phyloP scores from a whole-genome alignment of 2,797 vertebrate species.

The Hippocampus kuda region DNA sequence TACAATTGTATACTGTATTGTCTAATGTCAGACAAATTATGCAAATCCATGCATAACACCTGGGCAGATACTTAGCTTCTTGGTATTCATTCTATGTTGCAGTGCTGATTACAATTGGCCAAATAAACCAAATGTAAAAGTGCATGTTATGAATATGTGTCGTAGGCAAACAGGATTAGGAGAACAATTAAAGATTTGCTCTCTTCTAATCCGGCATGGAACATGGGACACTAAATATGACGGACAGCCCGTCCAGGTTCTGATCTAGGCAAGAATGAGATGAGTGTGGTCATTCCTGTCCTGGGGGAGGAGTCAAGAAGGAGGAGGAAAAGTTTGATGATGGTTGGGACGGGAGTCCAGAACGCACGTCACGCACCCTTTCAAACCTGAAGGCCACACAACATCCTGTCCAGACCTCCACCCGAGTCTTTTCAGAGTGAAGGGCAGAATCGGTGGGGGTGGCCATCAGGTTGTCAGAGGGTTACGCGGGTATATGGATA shows the following conservation, averaged over 20 bases:
- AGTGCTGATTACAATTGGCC: conserved; percentile 4
- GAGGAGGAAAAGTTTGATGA: conserved; percentile 16
- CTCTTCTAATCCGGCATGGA: conserved; percentile 24
- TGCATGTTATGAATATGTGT: conserved; percentile 25
- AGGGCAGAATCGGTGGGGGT: conserved; percentile 39
- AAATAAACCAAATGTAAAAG: not conserved
- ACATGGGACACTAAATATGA: conserved; percentile 12
- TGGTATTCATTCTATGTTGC: conserved; percentile 12
- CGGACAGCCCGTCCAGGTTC: conserved; percentile 26
- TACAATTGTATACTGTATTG: not conserved
- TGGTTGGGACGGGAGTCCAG: conserved; percentile 12
- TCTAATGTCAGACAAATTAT: conserved; percentile 15
- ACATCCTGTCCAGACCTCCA: conserved; percentile 27
- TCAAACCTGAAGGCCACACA: conserved; percentile 39
- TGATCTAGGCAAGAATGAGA: conserved; percentile 35
- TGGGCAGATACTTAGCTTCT: conserved; percentile 12
- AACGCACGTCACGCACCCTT: conserved; percentile 28
- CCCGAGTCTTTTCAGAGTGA: conserved; percentile 30
- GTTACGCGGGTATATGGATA: conserved; percentile 25
- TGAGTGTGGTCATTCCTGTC: conserved; percentile 39
- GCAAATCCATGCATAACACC: conserved; percentile 37
- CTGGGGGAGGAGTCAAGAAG: conserved; percentile 22
- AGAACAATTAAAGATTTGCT: conserved; percentile 19
- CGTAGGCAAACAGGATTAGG: conserved; percentile 14
- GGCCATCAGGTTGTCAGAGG: conserved; percentile 32